These are phyloP conservation scores for Drosophila sp. DNA, from an alignment of 1,140 invertebrate species.

Conservation along the genomic window DNA sequence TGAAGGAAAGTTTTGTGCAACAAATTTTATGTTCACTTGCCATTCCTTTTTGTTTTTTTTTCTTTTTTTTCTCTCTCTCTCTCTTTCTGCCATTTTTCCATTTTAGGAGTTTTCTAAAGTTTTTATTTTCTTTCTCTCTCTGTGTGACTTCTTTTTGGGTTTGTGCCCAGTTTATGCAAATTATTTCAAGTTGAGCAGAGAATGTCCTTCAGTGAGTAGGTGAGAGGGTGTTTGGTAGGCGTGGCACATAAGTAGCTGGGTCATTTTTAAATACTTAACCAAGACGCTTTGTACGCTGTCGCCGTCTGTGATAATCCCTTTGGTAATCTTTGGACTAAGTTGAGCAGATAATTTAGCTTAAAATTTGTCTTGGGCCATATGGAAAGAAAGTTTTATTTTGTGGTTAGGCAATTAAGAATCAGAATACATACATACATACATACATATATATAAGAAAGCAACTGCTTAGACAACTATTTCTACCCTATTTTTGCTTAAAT, in stretches of 20 bases:
- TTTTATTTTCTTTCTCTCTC: slow-evolving; percentile 23
- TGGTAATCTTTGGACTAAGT: slow-evolving; percentile 60
- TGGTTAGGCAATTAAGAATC: slow-evolving; percentile 34
- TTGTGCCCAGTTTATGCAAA: slow-evolving; percentile 60
- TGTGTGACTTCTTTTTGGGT: slow-evolving; percentile 38
- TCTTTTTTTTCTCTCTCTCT: slow-evolving; percentile 18
- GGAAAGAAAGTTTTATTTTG: slow-evolving; percentile 52
- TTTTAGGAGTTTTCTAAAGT: slow-evolving; percentile 49
- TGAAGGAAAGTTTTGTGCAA: slow-evolving; percentile 65
- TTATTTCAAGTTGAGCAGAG: slow-evolving; percentile 52
- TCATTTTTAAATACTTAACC: slow-evolving; percentile 65
- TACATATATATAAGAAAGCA: slow-evolving; percentile 22
- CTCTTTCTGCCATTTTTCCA: slow-evolving; percentile 27
- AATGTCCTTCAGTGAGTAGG: slow-evolving; percentile 26
- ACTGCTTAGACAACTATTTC: slow-evolving; percentile 3
- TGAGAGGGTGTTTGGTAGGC: slow-evolving; percentile 16
- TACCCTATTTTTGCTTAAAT: not conserved
- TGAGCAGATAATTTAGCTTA: slow-evolving; percentile 53
- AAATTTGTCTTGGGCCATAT: slow-evolving; percentile 40
- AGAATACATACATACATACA: slow-evolving; percentile 36
- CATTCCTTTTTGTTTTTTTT: slow-evolving; percentile 26
- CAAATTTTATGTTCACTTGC: slow-evolving; percentile 64
- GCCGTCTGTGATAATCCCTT: slow-evolving; percentile 49
- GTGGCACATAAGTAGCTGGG: slow-evolving; percentile 34
- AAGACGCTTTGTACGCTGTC: slow-evolving; percentile 36